Conservation (phyloP, 1,140 invertebrate species). For the Scaptomyza graminum region DNA sequence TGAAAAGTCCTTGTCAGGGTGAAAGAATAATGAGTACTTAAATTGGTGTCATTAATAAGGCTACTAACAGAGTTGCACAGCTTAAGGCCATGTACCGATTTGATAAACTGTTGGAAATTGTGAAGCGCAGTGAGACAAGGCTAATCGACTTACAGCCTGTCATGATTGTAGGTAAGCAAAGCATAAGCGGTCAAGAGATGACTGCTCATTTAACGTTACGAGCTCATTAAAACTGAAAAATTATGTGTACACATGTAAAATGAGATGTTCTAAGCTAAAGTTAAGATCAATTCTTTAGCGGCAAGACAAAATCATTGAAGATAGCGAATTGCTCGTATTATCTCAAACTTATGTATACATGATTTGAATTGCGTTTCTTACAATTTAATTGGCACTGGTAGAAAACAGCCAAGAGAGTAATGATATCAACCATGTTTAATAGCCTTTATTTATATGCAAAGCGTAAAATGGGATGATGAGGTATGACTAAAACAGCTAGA, state of each 20-base stretch:
- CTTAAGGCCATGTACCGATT: conserved; percentile 26
- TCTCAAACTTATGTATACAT: background rate
- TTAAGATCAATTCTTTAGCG: too few relatives aligned
- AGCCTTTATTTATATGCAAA: conserved; percentile 23
- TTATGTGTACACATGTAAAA: conserved; percentile 13
- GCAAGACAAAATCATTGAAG: too few relatives aligned
- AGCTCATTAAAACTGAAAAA: conserved; percentile 49
- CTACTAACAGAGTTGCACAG: conserved; percentile 28
- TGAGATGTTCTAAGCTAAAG: background rate
- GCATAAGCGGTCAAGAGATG: background rate
- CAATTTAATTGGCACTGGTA: conserved; percentile 13
- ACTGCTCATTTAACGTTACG: background rate
- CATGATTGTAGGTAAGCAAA: background rate
- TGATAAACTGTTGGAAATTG: conserved; percentile 27
- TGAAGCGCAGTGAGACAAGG: conserved; percentile 2
- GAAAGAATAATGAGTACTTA: conserved; percentile 42
- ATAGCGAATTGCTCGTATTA: too few relatives aligned
- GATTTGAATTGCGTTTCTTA: background rate
- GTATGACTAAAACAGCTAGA: conserved; percentile 29
- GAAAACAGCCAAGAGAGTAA: conserved; percentile 12
- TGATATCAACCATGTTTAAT: conserved; percentile 40
- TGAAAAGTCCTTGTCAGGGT: conserved; percentile 6
- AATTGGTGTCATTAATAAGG: conserved; percentile 42
- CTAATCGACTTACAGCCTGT: conserved; percentile 9
- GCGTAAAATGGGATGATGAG: conserved; percentile 9